Conservation (phyloP, 2,797 vertebrate species). For the Brachyrhaphis roseni region DNA sequence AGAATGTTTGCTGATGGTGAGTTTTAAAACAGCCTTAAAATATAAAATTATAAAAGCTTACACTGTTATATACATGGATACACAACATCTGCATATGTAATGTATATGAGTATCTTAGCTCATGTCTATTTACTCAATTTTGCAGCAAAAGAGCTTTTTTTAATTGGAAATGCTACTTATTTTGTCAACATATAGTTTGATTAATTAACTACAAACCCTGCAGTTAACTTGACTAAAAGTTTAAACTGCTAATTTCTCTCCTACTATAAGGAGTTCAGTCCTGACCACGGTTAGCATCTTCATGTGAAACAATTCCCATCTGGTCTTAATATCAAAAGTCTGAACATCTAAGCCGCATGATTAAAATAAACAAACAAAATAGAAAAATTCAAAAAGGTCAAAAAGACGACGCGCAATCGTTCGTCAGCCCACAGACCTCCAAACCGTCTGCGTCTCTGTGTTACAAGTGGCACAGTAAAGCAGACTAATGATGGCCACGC, state of each 20-base stretch:
- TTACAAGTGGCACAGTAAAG: conserved; percentile 20
- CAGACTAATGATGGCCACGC: conserved; percentile 30
- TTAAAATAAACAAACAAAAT: no score
- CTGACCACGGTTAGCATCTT: conserved; percentile 30
- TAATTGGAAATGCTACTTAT: no score
- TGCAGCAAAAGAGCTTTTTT: no score
- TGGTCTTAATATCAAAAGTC: conserved; percentile 31
- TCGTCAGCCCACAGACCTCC: conserved; percentile 9
- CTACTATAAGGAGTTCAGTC: neutral
- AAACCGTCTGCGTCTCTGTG: neutral
- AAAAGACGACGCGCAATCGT: conserved; percentile 5
- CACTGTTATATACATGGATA: no score
- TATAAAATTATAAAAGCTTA: no score
- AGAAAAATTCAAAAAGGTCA: neutral
- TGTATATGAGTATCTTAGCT: no score
- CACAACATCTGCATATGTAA: no score
- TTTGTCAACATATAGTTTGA: no score
- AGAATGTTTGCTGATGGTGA: no score
- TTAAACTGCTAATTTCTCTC: neutral
- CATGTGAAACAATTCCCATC: conserved; percentile 11
- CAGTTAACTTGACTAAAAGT: neutral
- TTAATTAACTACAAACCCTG: neutral
- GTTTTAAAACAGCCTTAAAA: no score
- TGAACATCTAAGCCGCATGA: neutral
- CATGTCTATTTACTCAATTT: no score